Base-by-base conservation (phyloP, 2,113 vertebrate species). In the Aix galericulata region DNA sequence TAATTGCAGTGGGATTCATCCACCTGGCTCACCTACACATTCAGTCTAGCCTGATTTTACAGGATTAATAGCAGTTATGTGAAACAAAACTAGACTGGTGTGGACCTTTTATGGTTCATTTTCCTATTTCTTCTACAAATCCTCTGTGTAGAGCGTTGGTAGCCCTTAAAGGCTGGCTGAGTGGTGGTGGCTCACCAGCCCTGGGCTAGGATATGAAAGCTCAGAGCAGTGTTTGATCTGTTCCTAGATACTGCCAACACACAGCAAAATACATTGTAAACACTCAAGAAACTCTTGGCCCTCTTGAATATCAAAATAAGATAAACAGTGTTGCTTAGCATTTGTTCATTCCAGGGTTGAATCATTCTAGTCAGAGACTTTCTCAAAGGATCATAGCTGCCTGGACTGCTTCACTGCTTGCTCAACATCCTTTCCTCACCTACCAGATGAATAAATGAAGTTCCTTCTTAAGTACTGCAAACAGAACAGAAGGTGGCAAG, bases 291-390 rank as follows among this genome's bases (percentile, higher is more conserved):
- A 64, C 31, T 91, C 82, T n/a, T 71, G 38, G 13, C 53, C 53
- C 40, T 91, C 53, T 32, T 71, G 44, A 95, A 73, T 56, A 58
- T 56, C 50, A 85, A 83, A 95, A 88, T 77, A 86, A 88, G 93
- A 66, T 75, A 95, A 95, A 94, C 82, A 60, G 26, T 7, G 66
- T 91, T 93, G 94, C 91, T 95, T 87, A 53, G 83, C 26, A 36
- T 60, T 86, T 85, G 78, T 53, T 94, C 67, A 46, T 63, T 85
- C 71, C 91, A 85, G 66, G 59, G 38, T 77, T 91, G 88, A 88
- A 92, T 82, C 83, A 78, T 36, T 84, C 84, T 62, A 9, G 0
- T n/a, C 69, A 55, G 72, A 68, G 53, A 76, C 20, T 13, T 94
- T 73, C 86, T 93, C 74, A 77, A 80, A 83, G 79, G 58, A 78